A percentile compares a stretch with the other conserved stretches of the same genome.
Evolutionary conservation across 2,797 vertebrate genomes (phyloP).

Genomic region (Mycteria americana): DNA sequence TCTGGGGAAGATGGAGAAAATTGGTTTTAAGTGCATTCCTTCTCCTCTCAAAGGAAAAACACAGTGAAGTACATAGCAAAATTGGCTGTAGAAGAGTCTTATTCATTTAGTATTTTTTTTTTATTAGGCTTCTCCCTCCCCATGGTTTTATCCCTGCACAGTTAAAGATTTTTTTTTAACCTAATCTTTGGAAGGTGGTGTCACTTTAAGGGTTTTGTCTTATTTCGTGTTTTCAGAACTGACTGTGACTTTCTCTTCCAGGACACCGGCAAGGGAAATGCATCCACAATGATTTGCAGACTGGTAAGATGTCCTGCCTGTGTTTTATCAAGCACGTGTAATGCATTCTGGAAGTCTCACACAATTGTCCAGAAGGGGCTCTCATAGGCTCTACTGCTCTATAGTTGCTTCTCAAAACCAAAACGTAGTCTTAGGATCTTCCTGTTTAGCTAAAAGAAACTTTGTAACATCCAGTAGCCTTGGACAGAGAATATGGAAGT

Average conservation of each 20-base stretch:
- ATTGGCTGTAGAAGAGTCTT: not conserved
- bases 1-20: not conserved
- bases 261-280: slow-evolving; percentile 2
- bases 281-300: not conserved
- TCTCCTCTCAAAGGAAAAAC: not conserved
- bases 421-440: not conserved
- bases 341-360: not conserved
- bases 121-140: not conserved
- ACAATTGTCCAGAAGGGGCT: not conserved
- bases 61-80: not conserved
- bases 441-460: not conserved
- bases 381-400: not conserved
- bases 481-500: not conserved
- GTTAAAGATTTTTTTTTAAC: not conserved
- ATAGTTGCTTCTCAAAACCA: not conserved
- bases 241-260: slow-evolving; percentile 18
- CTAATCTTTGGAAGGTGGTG: not conserved
- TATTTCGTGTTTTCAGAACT: not conserved
- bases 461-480: not conserved
- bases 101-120: not conserved
- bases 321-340: not conserved
- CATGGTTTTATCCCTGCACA: not conserved
- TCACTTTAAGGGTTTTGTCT: not conserved
- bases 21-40: not conserved
- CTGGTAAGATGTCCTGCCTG: slow-evolving; percentile 52